These are phyloP conservation scores for Taxidea taxus DNA, from an alignment of 2,113 vertebrate genomes.

Conservation along the genomic window DNA sequence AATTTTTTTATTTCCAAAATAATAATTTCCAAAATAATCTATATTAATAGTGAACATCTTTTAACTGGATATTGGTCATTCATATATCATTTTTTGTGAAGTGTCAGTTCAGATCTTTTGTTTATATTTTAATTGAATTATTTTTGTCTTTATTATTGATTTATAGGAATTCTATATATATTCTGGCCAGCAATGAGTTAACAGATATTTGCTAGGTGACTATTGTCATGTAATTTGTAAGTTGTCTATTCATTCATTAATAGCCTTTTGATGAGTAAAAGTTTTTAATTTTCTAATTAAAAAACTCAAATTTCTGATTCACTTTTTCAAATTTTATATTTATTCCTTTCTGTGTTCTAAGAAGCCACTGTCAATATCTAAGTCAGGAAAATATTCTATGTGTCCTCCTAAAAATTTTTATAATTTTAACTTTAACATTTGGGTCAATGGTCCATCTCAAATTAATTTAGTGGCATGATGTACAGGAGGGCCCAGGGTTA, in stretches of 20 bases:
- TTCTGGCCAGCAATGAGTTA: not conserved
- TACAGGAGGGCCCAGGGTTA: not conserved
- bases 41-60: not conserved
- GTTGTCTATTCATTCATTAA: not conserved
- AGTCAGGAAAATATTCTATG: not conserved
- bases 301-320: not conserved
- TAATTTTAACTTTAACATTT: not conserved
- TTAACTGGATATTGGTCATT: not conserved
- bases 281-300: not conserved
- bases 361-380: not conserved
- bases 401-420: not conserved
- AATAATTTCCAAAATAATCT: not conserved
- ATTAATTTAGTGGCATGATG: not conserved
- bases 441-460: not conserved
- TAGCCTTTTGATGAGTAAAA: not conserved
- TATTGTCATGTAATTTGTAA: not conserved
- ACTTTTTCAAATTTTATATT: not conserved
- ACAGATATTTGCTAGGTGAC: not conserved
- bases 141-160: not conserved
- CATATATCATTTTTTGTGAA: not conserved
- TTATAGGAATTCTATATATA: not conserved
- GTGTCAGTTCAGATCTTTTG: not conserved
- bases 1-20: too few relatives aligned
- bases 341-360: not conserved
- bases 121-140: not conserved